Base-by-base conservation (phyloP, 2,888 invertebrate genomes). In the Leptinotarsa rubiginosa region DNA sequence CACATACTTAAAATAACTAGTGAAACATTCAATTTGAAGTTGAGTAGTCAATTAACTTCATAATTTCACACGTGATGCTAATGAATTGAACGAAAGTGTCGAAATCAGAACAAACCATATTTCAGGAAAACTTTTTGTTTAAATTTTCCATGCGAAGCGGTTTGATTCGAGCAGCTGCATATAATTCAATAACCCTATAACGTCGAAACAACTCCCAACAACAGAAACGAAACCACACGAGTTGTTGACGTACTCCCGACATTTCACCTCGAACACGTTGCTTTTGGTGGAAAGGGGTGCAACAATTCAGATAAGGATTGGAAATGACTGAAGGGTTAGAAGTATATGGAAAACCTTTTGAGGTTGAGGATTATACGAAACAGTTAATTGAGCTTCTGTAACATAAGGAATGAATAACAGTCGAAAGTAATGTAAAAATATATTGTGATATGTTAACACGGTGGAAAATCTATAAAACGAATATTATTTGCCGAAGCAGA, bases 131-230 rank as follows among this genome's bases (percentile, higher is more conserved):
- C 56, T 59, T 25, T 49, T 67, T 71, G 66, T 71, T 66, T 66
- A 67, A 67, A 72, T 72, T 73, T 64, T 73, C 54, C 54, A 65
- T 54, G 54, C 62, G 73, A 65, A 47, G 20, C n/a, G 69, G 20
- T 52, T 73, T 54, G 70, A 59, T 67, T 54, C 64, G 49, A 70
- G 70, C 76, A 74, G 74, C 76, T 77, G 74, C 74, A 77, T 70
- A 69, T 74, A 74, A 74, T 77, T 74, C 70, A 66, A 77, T 73
- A 70, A 77, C 70, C 72, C 65, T 52, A 68, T 74, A 64, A 74
- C 71, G 77, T 73, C 73, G 72, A 75, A 77, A 75, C 70, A 75
- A 72, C 72, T 73, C 73, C 41, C 73, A 65, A 73, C 71, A 75
- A 73, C 75, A 70, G 72, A 75, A 73, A 65, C 68, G 70, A 75